A percentile compares a stretch with the other conserved stretches of the same genome.
phyloP scores from a whole-genome alignment of 2,113 vertebrate genomes.

The Macaca mulatta region DNA sequence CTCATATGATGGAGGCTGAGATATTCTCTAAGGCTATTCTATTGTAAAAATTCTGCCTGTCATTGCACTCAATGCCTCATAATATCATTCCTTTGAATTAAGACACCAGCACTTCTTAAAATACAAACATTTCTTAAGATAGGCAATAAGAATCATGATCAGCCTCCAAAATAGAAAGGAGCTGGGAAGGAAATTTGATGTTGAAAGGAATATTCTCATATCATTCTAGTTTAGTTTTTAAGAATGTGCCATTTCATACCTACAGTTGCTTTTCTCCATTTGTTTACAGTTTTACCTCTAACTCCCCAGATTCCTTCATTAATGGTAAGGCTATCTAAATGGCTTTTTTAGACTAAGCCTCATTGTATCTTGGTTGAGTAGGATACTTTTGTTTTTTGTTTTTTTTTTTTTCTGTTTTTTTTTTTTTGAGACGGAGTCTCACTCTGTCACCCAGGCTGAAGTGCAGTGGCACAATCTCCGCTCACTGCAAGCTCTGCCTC shows the following conservation, averaged over 20 bases:
- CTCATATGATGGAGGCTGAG: background rate
- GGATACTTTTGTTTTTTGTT: background rate
- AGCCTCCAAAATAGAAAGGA: background rate
- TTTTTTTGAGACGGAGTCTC: no score
- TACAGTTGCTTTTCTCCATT: background rate
- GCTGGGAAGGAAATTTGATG: background rate
- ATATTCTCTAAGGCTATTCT: background rate
- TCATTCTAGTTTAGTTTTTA: background rate
- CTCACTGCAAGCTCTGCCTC: no score
- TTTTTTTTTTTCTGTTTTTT: accelerated
- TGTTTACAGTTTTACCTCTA: background rate
- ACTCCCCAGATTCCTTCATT: background rate
- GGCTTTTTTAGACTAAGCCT: background rate
- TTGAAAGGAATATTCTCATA: background rate
- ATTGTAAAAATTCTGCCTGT: background rate
- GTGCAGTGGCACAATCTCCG: no score
- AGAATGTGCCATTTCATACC: background rate
- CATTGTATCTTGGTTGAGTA: background rate
- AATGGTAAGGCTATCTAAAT: background rate
- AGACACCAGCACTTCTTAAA: background rate
- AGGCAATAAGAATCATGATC: background rate
- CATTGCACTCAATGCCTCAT: background rate
- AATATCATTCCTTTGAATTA: background rate
- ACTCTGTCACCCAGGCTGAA: no score
- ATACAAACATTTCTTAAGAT: background rate